phyloP scores from a whole-genome alignment of 2,113 vertebrate species.

The Phrynosoma platyrhinos region DNA sequence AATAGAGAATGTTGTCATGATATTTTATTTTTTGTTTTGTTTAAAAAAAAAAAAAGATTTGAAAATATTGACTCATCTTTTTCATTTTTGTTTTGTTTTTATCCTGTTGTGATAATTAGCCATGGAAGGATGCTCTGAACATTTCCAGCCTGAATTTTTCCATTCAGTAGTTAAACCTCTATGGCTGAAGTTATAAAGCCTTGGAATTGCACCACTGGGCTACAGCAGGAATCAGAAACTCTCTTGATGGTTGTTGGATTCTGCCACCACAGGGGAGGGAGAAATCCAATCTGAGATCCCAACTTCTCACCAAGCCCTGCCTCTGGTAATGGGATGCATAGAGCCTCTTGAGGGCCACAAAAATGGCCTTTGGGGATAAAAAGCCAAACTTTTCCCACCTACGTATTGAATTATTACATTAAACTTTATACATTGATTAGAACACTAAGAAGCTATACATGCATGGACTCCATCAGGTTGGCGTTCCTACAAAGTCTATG shows the following conservation, averaged over 20 bases:
- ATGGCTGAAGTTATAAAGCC: neutral
- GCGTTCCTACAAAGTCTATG: too few relatives aligned
- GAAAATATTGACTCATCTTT: neutral
- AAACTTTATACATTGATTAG: too few relatives aligned
- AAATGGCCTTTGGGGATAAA: too few relatives aligned
- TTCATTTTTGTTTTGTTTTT: neutral
- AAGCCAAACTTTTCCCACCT: neutral
- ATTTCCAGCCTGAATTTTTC: neutral
- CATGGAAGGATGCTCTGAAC: neutral
- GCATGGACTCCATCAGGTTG: too few relatives aligned
- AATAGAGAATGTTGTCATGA: conserved; percentile 10
- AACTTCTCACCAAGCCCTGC: too few relatives aligned
- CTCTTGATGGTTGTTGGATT: too few relatives aligned
- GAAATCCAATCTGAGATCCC: neutral
- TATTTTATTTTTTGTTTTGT: conserved; percentile 5
- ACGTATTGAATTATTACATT: neutral
- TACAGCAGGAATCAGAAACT: neutral
- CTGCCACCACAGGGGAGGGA: neutral
- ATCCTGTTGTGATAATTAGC: neutral
- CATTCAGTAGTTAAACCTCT: neutral
- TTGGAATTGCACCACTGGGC: neutral
- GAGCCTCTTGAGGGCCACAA: too few relatives aligned
- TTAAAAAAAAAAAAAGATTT: neutral
- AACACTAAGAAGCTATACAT: neutral
- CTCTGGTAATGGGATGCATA: too few relatives aligned